Base-by-base conservation (phyloP, 2,797 vertebrate genomes). In the Gallinago solitaria region DNA sequence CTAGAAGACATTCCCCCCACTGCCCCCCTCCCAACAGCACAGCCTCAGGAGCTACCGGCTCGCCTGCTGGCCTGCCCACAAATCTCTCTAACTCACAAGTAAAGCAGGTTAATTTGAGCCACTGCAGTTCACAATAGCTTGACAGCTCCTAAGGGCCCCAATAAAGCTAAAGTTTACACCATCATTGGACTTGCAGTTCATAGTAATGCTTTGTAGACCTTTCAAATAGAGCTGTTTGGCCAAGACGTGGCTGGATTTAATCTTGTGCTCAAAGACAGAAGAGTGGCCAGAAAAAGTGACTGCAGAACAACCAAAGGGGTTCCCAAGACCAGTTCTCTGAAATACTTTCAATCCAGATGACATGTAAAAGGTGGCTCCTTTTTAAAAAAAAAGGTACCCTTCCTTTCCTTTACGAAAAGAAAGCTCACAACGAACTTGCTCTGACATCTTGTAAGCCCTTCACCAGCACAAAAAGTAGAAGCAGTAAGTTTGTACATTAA, bases 21-120 rank as follows among this genome's bases (percentile, higher is more conserved):
- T 3, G 0, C 9, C 9, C 43, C 5, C 5, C 13, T 45, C 12
- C 11, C 41, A 20, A 1, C 3, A 35, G 25, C 25, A 3, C 33
- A n/a, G 27, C 51, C 43, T 27, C 79, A 35, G 73, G 65, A 88
- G 69, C 57, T 83, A 60, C 23, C 3, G 1, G 57, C 39, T 43
- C 61, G 51, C 78, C 64, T 83, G 64, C 47, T 77, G 76, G 73
- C 60, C 76, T 77, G 68, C 30, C 59, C 74, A 81, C 47, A 79
- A 48, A 48, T 30, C 79, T 35, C 54, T 64, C 0, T 14, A 28
- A 87, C 82, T 87, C 75, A 39, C 59, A 60, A 79, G 77, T 69
- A 37, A 85, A 61, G 30, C 28, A 57, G 71, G 41, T 87, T 67
- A 33, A 59, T 89, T 79, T 37, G 53, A 87, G 53, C 53, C 75